Percentiles rank a stretch among this genome's conserved stretches.
Evolutionary conservation across 2,113 vertebrate genomes (phyloP).

Genomic region (Saguinus midas): DNA sequence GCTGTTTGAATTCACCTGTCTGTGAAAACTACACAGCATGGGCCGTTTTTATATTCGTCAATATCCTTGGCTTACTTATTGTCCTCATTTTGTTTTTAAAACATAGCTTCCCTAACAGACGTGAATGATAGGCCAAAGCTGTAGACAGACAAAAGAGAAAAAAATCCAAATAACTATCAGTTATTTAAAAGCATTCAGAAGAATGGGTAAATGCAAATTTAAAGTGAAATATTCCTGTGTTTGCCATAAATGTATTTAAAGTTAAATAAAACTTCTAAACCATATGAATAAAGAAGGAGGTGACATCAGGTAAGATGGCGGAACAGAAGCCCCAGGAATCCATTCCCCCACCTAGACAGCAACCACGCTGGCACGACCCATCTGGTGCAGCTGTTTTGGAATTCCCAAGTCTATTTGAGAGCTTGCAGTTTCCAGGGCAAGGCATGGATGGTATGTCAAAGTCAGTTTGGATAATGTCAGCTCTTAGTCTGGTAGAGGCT

Average conservation of each 20-base stretch:
- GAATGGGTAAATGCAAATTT: background rate
- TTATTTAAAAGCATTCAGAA: background rate
- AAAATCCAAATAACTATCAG: background rate
- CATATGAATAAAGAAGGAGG: background rate
- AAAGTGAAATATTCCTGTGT: background rate
- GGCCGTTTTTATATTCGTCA: too few species aligned
- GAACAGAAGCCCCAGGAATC: fast-evolving
- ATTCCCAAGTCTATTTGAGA: background rate
- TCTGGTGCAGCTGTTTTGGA: background rate
- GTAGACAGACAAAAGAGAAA: background rate
- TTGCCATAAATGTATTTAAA: background rate
- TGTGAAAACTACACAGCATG: background rate
- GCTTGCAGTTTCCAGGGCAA: too few species aligned
- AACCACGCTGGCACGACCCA: fast-evolving
- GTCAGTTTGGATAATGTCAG: background rate
- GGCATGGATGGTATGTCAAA: fast-evolving
- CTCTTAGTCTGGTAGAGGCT: background rate
- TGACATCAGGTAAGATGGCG: too few species aligned
- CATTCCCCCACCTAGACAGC: fast-evolving
- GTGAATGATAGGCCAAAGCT: background rate
- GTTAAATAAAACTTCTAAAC: background rate
- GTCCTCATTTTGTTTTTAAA: background rate
- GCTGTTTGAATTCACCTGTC: background rate
- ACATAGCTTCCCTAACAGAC: background rate
- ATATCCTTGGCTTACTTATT: background rate